Percentiles rank a stretch among this genome's conserved stretches.
phyloP scores from a whole-genome alignment of 2,888 invertebrate species.

The Brenthis ino region DNA sequence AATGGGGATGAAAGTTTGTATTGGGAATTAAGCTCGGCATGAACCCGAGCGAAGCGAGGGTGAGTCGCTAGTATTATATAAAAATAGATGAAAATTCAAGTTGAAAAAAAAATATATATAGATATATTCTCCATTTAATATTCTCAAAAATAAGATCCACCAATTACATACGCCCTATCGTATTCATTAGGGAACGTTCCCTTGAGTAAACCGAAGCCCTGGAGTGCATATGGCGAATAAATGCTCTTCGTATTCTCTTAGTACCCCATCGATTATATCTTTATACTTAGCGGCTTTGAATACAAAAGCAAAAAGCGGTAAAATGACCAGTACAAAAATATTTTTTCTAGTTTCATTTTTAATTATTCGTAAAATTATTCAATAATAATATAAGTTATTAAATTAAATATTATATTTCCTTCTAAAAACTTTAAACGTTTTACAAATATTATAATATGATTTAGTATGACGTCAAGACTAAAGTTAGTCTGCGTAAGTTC shows the following conservation, averaged over 20 bases:
- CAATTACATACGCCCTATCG: slow-evolving; percentile 46
- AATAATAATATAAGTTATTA: neutral
- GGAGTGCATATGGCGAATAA: slow-evolving; percentile 80
- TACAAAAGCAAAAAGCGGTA: neutral
- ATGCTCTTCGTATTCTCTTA: slow-evolving; percentile 47
- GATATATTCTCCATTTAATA: neutral
- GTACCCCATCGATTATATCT: slow-evolving; percentile 6
- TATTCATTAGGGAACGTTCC: slow-evolving; percentile 67
- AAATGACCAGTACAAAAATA: neutral
- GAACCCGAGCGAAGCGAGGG: too few species aligned
- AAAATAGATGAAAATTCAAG: too few species aligned
- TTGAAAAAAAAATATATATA: too few species aligned
- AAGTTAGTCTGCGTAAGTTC: too few species aligned
- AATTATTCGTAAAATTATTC: neutral
- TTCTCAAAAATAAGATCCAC: slow-evolving; percentile 22
- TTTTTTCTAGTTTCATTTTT: neutral
- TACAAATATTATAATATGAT: too few species aligned
- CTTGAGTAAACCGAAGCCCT: slow-evolving; percentile 62
- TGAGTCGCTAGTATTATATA: too few species aligned
- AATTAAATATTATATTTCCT: too few species aligned
- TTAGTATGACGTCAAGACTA: too few species aligned
- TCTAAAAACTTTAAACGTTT: too few species aligned
- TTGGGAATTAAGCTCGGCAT: too few species aligned
- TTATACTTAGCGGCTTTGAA: slow-evolving; percentile 2
- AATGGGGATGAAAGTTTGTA: too few species aligned